Percentiles rank a stretch among this genome's conserved stretches.
phyloP scores from a whole-genome alignment of 2,113 vertebrate species.

The Periophthalmodon schlosseri region DNA sequence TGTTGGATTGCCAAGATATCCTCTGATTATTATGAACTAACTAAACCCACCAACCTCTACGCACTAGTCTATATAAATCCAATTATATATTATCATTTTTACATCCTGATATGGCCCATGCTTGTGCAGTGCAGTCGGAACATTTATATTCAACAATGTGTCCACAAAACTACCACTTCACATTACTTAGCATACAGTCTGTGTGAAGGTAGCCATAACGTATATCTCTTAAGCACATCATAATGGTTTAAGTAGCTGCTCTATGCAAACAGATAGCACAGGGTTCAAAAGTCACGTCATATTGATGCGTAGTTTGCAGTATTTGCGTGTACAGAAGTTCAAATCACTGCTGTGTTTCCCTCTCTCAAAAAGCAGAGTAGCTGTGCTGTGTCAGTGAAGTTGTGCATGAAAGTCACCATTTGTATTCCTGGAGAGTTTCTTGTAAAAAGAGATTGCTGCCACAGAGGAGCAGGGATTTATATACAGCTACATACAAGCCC shows the following conservation, averaged over 20 bases:
- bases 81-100: neutral
- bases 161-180: no score
- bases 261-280: neutral
- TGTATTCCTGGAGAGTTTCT: conserved; percentile 1
- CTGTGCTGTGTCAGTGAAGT: neutral
- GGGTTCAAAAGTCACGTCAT: neutral
- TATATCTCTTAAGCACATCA: neutral
- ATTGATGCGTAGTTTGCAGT: neutral
- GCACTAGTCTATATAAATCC: neutral
- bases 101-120: neutral
- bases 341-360: neutral
- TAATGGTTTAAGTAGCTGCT: neutral
- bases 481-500: neutral
- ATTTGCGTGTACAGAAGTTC: neutral
- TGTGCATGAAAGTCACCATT: conserved; percentile 4
- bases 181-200: no score
- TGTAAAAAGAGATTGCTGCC: conserved; percentile 4
- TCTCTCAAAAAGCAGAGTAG: neutral
- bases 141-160: no score
- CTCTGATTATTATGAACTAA: no score
- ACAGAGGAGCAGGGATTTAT: conserved; percentile 2
- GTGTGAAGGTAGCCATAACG: no score
- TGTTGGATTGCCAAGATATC: no score
- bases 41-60: neutral
- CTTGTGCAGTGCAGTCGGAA: no score